Evolutionary conservation across 2,113 vertebrate genomes (phyloP), one percentile per base, ranked within the genome.

Genomic region (Cervus canadensis): DNA sequence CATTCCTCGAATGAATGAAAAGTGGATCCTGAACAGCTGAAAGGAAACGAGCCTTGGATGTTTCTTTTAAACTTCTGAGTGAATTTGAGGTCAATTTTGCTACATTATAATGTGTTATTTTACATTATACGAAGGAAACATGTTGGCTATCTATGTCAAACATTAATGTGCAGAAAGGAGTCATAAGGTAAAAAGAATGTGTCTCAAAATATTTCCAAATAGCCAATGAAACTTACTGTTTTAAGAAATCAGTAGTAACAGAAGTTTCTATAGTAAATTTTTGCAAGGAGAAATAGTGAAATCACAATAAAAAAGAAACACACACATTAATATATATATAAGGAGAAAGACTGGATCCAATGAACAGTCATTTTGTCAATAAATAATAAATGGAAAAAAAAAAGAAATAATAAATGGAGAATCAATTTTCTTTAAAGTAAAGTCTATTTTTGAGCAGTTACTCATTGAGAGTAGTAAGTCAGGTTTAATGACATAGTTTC

Each of bases 341-440:
- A 21, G 33, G 9, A 89, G 43, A 52, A 81, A 50, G 5, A 45
- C 71, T 89, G 2, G 23, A 86, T 2, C 6, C 83, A 21, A 76
- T 83, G 3, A 89, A 28, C 93, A 93, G 57, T 62, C 1, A 60
- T 81, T 13, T 86, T 95, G 26, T 86, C 57, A 89, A 94, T 67
- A 79, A 0, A 6, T 16, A 85, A 88, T 36, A 92, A 91, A 78
- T 56, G 33, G 74, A 40, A 40, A 40, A 40, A 40, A 40, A 40
- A 43, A 36, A 59, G 40, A 95, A 0, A 6, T 16, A 85, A 88
- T 36, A 92, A 91, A 78, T 56, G 33, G 74, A 40, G 76, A 6
- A 96, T 94, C 59, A 96, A 57, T 16, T 91, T 21, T 87, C 5
- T 96, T 83, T 93, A 84, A 87, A 95, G 50, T 2, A 36, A 89